Evolutionary conservation across 1,140 invertebrate genomes (phyloP), one percentile per base, ranked within the genome.

Genomic region (Euborellia annulipes): DNA sequence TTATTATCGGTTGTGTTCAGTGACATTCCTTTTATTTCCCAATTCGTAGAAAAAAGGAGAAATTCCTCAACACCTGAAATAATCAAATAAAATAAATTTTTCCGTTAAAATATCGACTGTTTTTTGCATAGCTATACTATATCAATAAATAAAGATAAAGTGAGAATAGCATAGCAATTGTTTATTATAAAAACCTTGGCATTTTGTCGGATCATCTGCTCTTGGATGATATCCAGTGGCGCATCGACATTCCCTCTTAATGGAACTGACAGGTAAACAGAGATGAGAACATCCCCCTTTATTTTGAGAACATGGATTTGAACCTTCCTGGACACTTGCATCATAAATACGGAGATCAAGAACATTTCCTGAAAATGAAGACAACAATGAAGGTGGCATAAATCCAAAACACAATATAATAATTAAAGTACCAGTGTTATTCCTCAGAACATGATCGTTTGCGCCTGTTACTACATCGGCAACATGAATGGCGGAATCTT

Each of bases 21-120:
- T 16, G 69, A 58, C 19, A 83, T 61, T 2, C 84, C 86, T 50
- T 73, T 73, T 17, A 90, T 71, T 54, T 85, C 82, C 67, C 75
- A 79, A 56, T 76, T 77, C 30, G 75, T 68, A 0, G 85, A 82
- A 61, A 80, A 89, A 50, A 90, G 68, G 14, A 90, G 55, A 53
- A 88, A 81, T 40, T 81, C 76, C 36, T 76, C 67, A 21, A 73
- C 55, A 59, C 59, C 60, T 62, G 36, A 11, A 52, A 52, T 9
- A n/a, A n/a, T n/a, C 6, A 22, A 48, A 43, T 42, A 42, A 46
- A 13, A 41, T 43, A 18, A 18, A 27, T 27, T 27, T 27, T 27
- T 27, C 11, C 11, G 23, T 6, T 6, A 27, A 27, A 27, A 27
- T 27, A n/a, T n/a, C n/a, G n/a, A n/a, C 23, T 11, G 23, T 27